These are phyloP conservation scores for Callosobruchus maculatus DNA, from an alignment of 2,888 invertebrate species.

Conservation along the genomic window DNA sequence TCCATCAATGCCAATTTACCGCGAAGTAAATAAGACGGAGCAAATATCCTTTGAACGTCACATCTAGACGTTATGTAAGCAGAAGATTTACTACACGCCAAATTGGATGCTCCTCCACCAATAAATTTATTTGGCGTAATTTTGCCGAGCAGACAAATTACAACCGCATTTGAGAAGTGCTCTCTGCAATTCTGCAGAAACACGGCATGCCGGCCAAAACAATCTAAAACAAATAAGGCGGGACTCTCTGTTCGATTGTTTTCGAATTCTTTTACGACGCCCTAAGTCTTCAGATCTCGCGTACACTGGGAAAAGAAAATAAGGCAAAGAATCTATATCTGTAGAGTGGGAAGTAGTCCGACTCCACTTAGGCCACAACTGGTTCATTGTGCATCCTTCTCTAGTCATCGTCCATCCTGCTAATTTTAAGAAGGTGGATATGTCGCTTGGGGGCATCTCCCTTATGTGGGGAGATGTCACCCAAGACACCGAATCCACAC, in stretches of 20 bases:
- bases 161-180: slow-evolving; percentile 11
- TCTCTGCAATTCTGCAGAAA: slow-evolving; percentile 3
- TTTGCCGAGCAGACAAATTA: slow-evolving; percentile 8
- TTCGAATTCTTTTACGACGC: not conserved
- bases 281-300: not conserved
- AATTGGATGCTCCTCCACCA: not conserved
- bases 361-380: too few species aligned
- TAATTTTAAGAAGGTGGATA: too few species aligned
- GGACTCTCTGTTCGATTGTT: not conserved
- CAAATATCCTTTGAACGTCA: not conserved
- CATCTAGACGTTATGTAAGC: not conserved
- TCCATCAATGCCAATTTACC: not conserved
- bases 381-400: too few species aligned
- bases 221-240: slow-evolving; percentile 8
- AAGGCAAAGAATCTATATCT: too few species aligned
- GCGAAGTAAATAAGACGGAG: not conserved
- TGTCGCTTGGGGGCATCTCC: too few species aligned
- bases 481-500: too few species aligned
- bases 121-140: slow-evolving; percentile 7
- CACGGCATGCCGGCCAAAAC: not conserved
- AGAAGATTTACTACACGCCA: not conserved
- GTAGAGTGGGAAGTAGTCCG: too few species aligned
- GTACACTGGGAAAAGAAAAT: not conserved
- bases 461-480: too few species aligned
- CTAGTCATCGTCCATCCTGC: too few species aligned